Evolutionary conservation across 2,888 invertebrate species (phyloP).

Genomic region (Loripinus fragilis): DNA sequence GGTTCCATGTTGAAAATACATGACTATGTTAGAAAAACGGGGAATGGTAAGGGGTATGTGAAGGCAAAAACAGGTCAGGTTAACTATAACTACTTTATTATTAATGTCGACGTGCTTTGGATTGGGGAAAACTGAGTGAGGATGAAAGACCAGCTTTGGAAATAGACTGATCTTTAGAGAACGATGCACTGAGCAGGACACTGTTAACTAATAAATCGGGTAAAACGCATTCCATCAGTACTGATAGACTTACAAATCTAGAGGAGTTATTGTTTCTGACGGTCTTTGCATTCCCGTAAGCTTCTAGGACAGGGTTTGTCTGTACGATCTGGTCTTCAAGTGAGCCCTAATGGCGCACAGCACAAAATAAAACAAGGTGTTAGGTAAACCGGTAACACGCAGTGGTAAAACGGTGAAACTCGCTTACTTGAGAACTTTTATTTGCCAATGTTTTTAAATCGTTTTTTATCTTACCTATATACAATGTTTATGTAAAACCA

Average conservation of each 20-base stretch:
- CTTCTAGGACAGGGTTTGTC: constrained; percentile 89
- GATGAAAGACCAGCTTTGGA: background rate
- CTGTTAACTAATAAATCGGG: background rate
- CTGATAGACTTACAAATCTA: constrained; percentile 95
- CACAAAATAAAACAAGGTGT: constrained; percentile 1
- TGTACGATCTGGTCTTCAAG: constrained; percentile 99
- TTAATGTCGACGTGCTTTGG: no score
- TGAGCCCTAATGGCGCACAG: constrained; percentile 53
- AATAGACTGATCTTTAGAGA: no score
- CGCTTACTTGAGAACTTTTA: no score
- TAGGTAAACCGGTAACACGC: background rate
- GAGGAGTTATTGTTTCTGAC: constrained; percentile 99
- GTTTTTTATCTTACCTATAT: no score
- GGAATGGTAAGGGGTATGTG: background rate
- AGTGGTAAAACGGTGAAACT: no score
- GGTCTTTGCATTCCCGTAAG: constrained; percentile 82
- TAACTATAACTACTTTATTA: background rate
- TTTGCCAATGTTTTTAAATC: no score
- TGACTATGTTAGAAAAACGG: background rate
- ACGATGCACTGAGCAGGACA: no score
- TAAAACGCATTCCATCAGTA: constrained; percentile 13
- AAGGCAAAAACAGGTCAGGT: background rate
- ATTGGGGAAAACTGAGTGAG: no score
- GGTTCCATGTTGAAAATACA: no score
- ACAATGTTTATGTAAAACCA: no score